Evolutionary conservation across 2,888 invertebrate genomes (phyloP).

Genomic region (Cataglyphis albicans): DNA sequence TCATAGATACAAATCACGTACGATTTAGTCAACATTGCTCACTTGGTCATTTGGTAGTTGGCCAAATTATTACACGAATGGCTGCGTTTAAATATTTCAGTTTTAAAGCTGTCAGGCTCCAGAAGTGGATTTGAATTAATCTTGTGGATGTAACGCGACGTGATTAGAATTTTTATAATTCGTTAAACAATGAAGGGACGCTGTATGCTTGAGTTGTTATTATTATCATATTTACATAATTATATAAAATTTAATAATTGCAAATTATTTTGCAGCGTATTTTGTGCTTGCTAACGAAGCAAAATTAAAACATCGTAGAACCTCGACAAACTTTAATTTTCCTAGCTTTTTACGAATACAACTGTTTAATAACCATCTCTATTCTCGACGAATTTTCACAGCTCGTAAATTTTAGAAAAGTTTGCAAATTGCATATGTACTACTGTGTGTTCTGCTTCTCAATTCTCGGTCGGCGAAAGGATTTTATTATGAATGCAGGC

Average conservation of each 20-base stretch:
- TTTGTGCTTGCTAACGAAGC: slow-evolving; percentile 5
- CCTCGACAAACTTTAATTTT: slow-evolving; percentile 14
- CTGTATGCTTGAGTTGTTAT: not conserved
- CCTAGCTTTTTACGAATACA: not conserved
- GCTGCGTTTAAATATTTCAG: not conserved
- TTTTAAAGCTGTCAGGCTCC: not conserved
- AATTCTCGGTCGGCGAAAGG: slow-evolving; percentile 5
- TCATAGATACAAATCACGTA: slow-evolving; percentile 41
- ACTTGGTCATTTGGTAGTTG: slow-evolving; percentile 55
- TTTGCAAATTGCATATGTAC: not conserved
- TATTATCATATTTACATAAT: slow-evolving; percentile 4
- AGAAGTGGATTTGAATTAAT: not conserved
- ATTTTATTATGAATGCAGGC: not conserved
- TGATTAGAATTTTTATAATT: slow-evolving; percentile 1
- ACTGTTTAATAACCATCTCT: slow-evolving; percentile 1
- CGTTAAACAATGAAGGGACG: not conserved
- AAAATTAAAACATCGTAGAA: slow-evolving; percentile 23
- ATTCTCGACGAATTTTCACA: not conserved
- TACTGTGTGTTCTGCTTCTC: not conserved
- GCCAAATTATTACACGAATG: slow-evolving; percentile 56
- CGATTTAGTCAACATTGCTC: slow-evolving; percentile 22
- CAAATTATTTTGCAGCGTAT: not conserved
- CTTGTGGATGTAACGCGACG: not conserved
- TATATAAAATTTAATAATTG: not conserved
- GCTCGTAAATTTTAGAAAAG: slow-evolving; percentile 29